Evolutionary conservation across 1,140 invertebrate species (phyloP).

Genomic region (Mesaphorura yosii): DNA sequence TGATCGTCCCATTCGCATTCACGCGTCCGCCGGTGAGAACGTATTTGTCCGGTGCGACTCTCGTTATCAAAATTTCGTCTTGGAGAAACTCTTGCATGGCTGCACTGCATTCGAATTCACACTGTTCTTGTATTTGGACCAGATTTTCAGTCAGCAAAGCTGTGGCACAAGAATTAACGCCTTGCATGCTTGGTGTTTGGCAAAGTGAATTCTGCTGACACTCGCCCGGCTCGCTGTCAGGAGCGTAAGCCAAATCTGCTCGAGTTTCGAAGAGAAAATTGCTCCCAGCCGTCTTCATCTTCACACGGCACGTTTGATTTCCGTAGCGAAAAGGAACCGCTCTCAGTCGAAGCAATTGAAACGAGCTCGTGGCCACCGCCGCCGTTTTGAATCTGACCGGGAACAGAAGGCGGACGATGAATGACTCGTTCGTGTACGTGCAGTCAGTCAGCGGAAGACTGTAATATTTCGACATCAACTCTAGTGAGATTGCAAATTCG

Average conservation of each 20-base stretch:
- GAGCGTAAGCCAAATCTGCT: conserved; percentile 5
- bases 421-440: conserved; percentile 16
- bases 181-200: too few relatives aligned
- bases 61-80: background rate
- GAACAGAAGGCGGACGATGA: conserved; percentile 23
- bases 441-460: conserved; percentile 25
- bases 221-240: too few relatives aligned
- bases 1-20: background rate
- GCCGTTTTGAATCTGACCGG: conserved; percentile 10
- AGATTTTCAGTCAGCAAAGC: conserved; percentile 5
- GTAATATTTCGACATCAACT: conserved; percentile 21
- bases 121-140: conserved; percentile 5
- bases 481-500: background rate
- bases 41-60: background rate
- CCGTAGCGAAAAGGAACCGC: conserved; percentile 11
- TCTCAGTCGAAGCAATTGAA: conserved; percentile 9
- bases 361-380: background rate
- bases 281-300: background rate
- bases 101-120: conserved; percentile 16
- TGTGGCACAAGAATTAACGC: conserved; percentile 19
- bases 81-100: background rate
- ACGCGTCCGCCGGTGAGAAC: background rate
- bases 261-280: conserved; percentile 16
- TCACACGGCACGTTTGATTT: conserved; percentile 6
- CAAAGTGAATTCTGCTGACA: too few relatives aligned